Conservation (phyloP, 2,888 invertebrate species). For the Nesidiocoris tenuis region DNA sequence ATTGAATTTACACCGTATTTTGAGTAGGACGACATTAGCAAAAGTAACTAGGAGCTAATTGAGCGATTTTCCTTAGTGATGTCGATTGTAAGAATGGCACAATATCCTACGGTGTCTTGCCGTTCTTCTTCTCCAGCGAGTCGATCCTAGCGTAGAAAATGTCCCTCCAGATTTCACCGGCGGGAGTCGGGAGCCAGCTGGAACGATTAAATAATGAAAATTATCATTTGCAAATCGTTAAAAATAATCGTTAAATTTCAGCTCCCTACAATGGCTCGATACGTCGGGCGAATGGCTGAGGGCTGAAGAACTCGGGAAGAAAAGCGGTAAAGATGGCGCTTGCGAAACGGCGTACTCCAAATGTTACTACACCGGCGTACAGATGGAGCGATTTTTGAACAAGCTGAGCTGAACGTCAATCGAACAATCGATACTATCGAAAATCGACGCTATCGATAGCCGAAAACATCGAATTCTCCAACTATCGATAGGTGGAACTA, state of each 20-base stretch:
- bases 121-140: conserved; percentile 45
- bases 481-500: no score
- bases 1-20: no score
- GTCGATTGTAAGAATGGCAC: background rate
- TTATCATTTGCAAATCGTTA: no score
- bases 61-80: background rate
- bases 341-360: conserved; percentile 41
- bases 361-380: conserved; percentile 42
- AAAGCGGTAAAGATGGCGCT: conserved; percentile 31
- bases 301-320: conserved; percentile 41
- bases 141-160: conserved; percentile 50
- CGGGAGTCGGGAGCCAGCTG: conserved; percentile 47
- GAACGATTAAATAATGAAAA: no score
- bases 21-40: no score
- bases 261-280: conserved; percentile 45
- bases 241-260: conserved; percentile 15
- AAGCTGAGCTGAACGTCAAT: conserved; percentile 15
- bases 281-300: conserved; percentile 39
- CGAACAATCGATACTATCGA: no score
- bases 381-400: conserved; percentile 37
- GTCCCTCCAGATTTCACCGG: conserved; percentile 51
- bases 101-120: conserved; percentile 36
- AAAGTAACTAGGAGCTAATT: no score
- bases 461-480: no score
- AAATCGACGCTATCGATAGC: no score